Conservation (phyloP, 2,113 vertebrate genomes). For the human region DNA sequence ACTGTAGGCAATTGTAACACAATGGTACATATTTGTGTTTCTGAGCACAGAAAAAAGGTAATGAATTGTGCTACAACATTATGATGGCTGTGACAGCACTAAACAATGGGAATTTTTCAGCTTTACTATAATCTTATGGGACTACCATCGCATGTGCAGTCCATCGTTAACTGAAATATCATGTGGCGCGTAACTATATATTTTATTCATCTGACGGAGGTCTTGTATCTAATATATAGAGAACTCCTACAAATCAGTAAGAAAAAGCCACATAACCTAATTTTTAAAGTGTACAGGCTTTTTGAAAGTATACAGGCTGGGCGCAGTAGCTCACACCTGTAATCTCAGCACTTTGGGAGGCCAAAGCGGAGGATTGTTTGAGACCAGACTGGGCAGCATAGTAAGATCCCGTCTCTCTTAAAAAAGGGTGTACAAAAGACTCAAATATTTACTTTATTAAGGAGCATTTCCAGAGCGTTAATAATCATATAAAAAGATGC, state of each 20-base stretch:
- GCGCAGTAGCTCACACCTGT: no score
- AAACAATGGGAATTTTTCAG: neutral
- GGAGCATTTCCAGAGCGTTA: neutral
- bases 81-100: neutral
- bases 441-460: neutral
- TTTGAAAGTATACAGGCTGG: no score
- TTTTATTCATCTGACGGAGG: neutral
- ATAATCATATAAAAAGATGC: neutral
- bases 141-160: no score
- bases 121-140: neutral
- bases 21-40: neutral
- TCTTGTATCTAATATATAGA: neutral
- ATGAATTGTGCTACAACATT: neutral
- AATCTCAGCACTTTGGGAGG: no score
- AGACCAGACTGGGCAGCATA: no score
- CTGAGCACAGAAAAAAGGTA: neutral
- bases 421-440: neutral
- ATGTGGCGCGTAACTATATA: neutral
- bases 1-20: neutral
- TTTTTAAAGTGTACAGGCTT: neutral
- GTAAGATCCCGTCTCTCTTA: no score
- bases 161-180: neutral
- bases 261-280: conserved; percentile 3
- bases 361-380: no score
- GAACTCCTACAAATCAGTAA: neutral